Base-by-base conservation (phyloP, 2,888 invertebrate genomes). In the Caenorhabditis sp. region DNA sequence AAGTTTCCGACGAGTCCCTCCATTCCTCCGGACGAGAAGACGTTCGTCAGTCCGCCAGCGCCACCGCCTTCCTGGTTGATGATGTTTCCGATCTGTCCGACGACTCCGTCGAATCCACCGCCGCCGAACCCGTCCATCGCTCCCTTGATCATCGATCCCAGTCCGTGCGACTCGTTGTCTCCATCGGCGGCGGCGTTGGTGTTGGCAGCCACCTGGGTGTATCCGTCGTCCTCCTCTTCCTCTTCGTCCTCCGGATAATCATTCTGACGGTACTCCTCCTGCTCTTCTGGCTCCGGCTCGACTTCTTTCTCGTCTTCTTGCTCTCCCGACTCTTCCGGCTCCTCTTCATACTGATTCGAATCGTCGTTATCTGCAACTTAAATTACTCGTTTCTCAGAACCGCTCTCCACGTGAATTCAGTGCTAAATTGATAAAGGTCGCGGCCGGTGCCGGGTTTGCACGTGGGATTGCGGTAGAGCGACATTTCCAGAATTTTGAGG, bases 1-100 rank as follows among this genome's bases (percentile, higher is more conserved):
- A 86, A 39, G 35, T 79, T 82, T 26, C 78, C 79, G 17, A 83
- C 82, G 17, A 85, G 63, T 7, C 66, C 68, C 20, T 78, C 82
- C 53, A 86, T 68, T 3, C 84, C 85, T 15, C 86, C 86, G 15
- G 77, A 78, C 39, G 82, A 76, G 63, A 80, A 78, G 9, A 79
- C 46, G 59, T 83, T 83, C 8, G 79, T 75, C 17, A 75, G 59
- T 7, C 68, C 79, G 37, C 81, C 68, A 56, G 72, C 30, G 55
- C 81, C 84, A 13, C 80, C 81, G 13, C 82, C 84, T 2, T 85
- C 83, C 59, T 65, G 48, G 13, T 45, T 35, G 65, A 83, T 79
- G 39, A 86, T 62, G 7, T 73, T 76, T 17, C 79, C 75, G 30
- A 88, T 82, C 24, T 72, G 68, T 6, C 84, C 81, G 13, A 87